phyloP scores from a whole-genome alignment of 1,140 invertebrate species.

The Acromyrmex heyeri region DNA sequence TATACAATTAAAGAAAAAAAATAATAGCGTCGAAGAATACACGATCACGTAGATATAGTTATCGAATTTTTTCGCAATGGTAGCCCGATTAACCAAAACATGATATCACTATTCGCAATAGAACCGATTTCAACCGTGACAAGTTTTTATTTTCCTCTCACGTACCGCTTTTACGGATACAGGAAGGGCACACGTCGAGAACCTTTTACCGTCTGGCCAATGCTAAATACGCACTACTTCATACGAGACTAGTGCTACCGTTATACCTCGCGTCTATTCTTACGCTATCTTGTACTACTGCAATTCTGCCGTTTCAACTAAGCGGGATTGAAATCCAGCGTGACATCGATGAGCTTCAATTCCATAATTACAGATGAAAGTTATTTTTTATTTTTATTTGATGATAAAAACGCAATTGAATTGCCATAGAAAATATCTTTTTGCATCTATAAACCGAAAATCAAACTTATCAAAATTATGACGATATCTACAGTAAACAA shows the following conservation, averaged over 20 bases:
- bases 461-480: not conserved
- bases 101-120: no score
- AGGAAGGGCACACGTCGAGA: constrained; percentile 40
- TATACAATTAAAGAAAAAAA: not conserved
- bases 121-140: not conserved
- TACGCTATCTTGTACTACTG: constrained; percentile 64
- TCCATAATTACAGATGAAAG: not conserved
- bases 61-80: not conserved
- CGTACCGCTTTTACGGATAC: no score
- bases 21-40: not conserved
- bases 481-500: not conserved
- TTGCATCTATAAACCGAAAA: constrained; percentile 43
- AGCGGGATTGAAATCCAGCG: not conserved
- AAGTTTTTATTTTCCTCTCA: constrained; percentile 8
- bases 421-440: not conserved
- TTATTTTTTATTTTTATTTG: not conserved
- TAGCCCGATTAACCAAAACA: not conserved
- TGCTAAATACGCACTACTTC: constrained; percentile 81
- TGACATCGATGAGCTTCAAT: not conserved
- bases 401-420: not conserved
- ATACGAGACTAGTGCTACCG: constrained; percentile 32
- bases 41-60: not conserved
- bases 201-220: constrained; percentile 78
- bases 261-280: constrained; percentile 70
- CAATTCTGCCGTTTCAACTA: constrained; percentile 20